Percentiles rank a stretch among this genome's conserved stretches.
phyloP scores from a whole-genome alignment of 1,140 invertebrate genomes.

The Drosophila quadrilineata region DNA sequence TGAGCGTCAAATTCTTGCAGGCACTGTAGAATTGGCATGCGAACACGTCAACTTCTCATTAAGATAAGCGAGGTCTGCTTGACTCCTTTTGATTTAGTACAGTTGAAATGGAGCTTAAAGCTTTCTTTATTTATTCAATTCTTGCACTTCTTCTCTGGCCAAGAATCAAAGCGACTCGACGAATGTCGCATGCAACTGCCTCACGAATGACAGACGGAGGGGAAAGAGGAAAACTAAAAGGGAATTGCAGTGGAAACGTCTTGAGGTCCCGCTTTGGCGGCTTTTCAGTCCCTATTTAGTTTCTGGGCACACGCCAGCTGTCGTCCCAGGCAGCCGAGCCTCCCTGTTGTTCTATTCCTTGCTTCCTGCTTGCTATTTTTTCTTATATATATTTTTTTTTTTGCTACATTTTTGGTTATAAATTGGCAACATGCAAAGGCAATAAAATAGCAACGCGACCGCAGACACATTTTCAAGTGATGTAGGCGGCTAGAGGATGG shows the following conservation, averaged over 20 bases:
- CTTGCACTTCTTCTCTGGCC: no score
- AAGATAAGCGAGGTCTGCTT: slow-evolving; percentile 52
- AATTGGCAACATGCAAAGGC: slow-evolving; percentile 73
- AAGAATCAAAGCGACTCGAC: slow-evolving; percentile 6
- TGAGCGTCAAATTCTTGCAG: slow-evolving; percentile 27
- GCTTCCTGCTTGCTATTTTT: slow-evolving; percentile 7
- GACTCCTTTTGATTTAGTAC: slow-evolving; percentile 35
- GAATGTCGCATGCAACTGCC: slow-evolving; percentile 66
- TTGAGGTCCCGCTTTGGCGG: slow-evolving; percentile 23
- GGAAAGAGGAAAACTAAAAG: slow-evolving; percentile 8
- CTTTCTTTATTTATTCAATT: no score
- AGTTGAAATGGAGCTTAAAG: not conserved
- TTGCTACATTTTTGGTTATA: slow-evolving; percentile 45
- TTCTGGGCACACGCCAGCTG: slow-evolving; percentile 64
- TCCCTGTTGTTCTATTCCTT: slow-evolving; percentile 22
- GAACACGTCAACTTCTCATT: slow-evolving; percentile 74
- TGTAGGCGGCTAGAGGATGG: not conserved
- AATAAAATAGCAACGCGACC: slow-evolving; percentile 71
- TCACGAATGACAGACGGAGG: slow-evolving; percentile 28
- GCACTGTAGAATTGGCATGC: slow-evolving; percentile 43
- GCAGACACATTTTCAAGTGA: slow-evolving; percentile 58
- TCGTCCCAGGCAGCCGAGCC: slow-evolving; percentile 23
- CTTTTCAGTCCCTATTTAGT: not conserved
- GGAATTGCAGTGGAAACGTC: slow-evolving; percentile 9
- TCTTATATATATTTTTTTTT: slow-evolving; percentile 4